Base-by-base conservation (phyloP, 2,888 invertebrate species). In the Caenorhabditis sp. region DNA sequence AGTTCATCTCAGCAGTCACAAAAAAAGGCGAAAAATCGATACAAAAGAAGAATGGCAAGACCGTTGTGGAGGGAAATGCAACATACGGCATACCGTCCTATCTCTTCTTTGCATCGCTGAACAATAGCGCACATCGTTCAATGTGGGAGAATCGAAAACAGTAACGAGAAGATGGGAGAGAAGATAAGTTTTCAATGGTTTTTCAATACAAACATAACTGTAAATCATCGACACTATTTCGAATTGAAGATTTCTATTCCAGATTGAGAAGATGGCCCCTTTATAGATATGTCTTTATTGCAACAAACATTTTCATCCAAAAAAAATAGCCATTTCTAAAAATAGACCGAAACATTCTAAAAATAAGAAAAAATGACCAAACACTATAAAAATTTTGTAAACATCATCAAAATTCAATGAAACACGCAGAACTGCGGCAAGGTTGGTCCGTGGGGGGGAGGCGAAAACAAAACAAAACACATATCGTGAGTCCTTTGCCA, bases 71-170 rank as follows among this genome's bases (percentile, higher is more conserved):
- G 38, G 54, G n/a, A 24, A 16, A 38, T 54, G 68, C 68, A 54
- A 38, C 38, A 47, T 64, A 44, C 49, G 58, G 59, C 69, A 49
- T 51, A 74, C 75, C 35, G 76, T 77, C 69, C 69, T 77, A 77
- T 77, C 69, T 77, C 41, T 70, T 54, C 16, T 61, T 38, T 56
- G 56, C 68, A 68, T 68, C 68, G 56, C 41, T 41, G 2, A 24
- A 49, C 22, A 31, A 59, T 31, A 19, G 38, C 16, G 19, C 59
- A 41, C 41, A 49, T 61, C 56, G 41, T 56, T 69, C 56, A 22
- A 35, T 77, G 59, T 51, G 22, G 22, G 41, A 61, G 49, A 69
- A 70, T 64, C 44, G 70, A 54, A 54, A 59, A 77, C 47, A 66
- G 44, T 58, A 28, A 49, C 58, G 35, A 44, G 38, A 54, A 66